Evolutionary conservation across 30 jellyfish, hydroid and myxozoan species (phyloP), one percentile per base, ranked within the genome.

Genomic region (Aurelia sp.): DNA sequence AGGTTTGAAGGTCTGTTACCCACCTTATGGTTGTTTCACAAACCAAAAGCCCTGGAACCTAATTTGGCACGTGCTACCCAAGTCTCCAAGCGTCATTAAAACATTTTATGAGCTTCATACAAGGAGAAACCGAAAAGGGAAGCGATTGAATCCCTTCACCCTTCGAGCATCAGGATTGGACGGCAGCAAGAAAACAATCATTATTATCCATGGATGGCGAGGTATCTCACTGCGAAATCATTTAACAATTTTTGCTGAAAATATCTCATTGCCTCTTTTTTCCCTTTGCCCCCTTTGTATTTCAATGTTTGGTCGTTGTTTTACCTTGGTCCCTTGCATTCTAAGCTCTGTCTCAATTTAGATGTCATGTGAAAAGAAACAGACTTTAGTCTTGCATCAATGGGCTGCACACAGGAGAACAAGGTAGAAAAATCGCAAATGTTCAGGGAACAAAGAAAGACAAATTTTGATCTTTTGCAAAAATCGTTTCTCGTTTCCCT

Each of bases 171-270:
- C 87, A 9, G 68, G 68, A 9, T 87, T 93, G 71, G 86, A 86
- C 40, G 79, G 81, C 0, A 72, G 66, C 69, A 82, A 69, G 64
- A 84, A 47, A 60, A 93, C 98, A 6, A 90, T 88, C 16, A 33
- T 93, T 71, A 61, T 93, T 6, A 79, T 83, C 21, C 98, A 93
- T 73, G 98, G 98, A 51, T 93, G 91, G 78, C 60, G 70, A 13
- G 98, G 98, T 93, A 78, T 11, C 70, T 0, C 13, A 12, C 44
- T 16, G 21, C 11, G 27, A 31, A 16, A 33, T n/a, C 62, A 33
- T 13, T 66, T 4, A 17, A 23, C 12, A 66, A 17, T 11, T n/a
- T 20, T 15, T 66, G 55, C 11, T 66, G 4, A 66, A 66, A 20
- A 17, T 17, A 21, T 18, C 4, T 2, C 22, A 17, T 22, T 17